Evolutionary conservation across 2,888 invertebrate species (phyloP).

Genomic region (Clepsis dumicolana): DNA sequence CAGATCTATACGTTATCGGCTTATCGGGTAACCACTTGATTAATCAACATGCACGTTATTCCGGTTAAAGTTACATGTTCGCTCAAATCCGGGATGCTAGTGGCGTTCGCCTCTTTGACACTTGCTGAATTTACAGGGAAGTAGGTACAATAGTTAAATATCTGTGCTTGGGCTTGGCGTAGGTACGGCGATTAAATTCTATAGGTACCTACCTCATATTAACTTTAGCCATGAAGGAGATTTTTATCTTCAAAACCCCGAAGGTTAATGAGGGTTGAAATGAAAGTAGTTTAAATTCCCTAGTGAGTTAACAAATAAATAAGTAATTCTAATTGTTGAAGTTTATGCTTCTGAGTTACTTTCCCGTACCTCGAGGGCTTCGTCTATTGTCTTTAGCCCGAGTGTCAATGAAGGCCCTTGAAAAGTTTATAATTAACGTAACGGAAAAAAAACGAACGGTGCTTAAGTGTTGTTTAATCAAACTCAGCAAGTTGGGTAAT

Average conservation of each 20-base stretch:
- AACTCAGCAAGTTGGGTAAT: constrained; percentile 55
- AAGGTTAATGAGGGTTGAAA: background rate
- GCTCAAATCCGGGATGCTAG: constrained; percentile 34
- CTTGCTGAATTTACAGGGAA: constrained; percentile 33
- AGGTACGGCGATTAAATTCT: background rate
- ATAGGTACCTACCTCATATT: no score
- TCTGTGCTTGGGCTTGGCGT: no score
- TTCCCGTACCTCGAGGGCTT: constrained; percentile 46
- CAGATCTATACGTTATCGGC: constrained; percentile 11
- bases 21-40: constrained; percentile 34
- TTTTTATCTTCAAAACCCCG: background rate
- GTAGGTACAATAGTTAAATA: constrained; percentile 1
- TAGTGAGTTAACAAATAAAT: constrained; percentile 4
- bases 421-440: constrained; percentile 75
- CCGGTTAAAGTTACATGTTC: constrained; percentile 32
- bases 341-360: constrained; percentile 26
- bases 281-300: background rate
- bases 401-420: constrained; percentile 56
- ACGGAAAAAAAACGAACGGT: constrained; percentile 67
- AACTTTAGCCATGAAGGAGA: no score
- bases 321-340: constrained; percentile 25
- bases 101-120: constrained; percentile 37
- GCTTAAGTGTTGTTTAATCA: constrained; percentile 66
- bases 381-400: constrained; percentile 63
- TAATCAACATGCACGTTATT: constrained; percentile 39